phyloP scores from a whole-genome alignment of 2,113 vertebrate genomes.

The Limnothrissa miodon region DNA sequence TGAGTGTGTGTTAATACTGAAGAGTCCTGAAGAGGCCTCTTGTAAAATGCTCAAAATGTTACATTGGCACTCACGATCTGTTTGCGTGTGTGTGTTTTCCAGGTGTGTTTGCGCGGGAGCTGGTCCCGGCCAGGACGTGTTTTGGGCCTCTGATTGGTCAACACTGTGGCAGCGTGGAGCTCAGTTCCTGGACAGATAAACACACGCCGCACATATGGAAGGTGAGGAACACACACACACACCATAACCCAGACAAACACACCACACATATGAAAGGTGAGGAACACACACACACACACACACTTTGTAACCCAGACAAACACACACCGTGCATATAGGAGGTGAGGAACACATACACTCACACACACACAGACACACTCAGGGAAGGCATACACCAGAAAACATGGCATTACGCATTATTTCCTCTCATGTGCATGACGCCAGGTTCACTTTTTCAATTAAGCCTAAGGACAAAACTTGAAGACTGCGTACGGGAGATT shows the following conservation, averaged over 20 bases:
- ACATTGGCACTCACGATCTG: not conserved
- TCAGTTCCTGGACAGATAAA: slow-evolving; percentile 92
- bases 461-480: too few species aligned
- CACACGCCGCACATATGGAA: slow-evolving; percentile 92
- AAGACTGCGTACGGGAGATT: too few species aligned
- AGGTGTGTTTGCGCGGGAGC: slow-evolving; percentile 91
- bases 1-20: not conserved
- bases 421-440: too few species aligned
- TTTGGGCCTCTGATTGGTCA: slow-evolving; percentile 95
- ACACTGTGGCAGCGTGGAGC: slow-evolving; percentile 90
- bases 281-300: slow-evolving; percentile 74
- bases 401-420: too few species aligned
- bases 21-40: too few species aligned
- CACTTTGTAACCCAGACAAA: slow-evolving; percentile 38
- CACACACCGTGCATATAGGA: not conserved
- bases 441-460: too few species aligned
- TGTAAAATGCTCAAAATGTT: too few species aligned
- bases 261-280: too few species aligned
- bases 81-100: slow-evolving; percentile 65
- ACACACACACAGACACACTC: slow-evolving; percentile 86
- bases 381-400: slow-evolving; percentile 93
- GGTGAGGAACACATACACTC: slow-evolving; percentile 55
- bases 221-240: slow-evolving; percentile 61
- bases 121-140: slow-evolving; percentile 89
- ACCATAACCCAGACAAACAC: too few species aligned